Evolutionary conservation across 2,113 vertebrate species (phyloP), one percentile per base, ranked within the genome.

Genomic region (Nerophis ophidion): DNA sequence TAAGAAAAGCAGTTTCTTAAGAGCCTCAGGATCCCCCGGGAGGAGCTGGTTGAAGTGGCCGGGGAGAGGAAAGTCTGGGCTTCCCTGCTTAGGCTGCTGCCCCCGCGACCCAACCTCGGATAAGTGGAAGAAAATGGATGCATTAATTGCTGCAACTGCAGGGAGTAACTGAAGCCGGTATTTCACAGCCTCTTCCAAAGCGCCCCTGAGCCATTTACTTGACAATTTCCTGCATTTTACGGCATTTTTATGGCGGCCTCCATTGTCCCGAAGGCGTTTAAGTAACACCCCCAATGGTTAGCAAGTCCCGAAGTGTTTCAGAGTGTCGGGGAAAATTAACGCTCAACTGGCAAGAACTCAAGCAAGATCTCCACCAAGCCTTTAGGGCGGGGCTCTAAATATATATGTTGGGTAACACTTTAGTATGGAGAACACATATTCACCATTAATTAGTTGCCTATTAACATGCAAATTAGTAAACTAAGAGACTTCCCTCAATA

Each of bases 151-250:
- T 57, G 4, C 6, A 57, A 57, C 55, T 5, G 11, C 57, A 36
- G 48, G 48, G 3, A 56, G 38, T 35, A 42, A 52, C 45, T 12
- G 12, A 47, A 53, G 36, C 48, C 16, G 17, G 40, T 6, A 42
- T 52, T 71, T 57, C 40, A 3, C 48, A 68, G 19, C 67, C 15
- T 44, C 55, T 17, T 36, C 60, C 44, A 14, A 54, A 61, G 19
- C 48, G 67, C 35, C 48, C 42, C n/a, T n/a, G 60, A 77, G 58
- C 50, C 64, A 63, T 61, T 26, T 61, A 68, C 70, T 54, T 74
- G 74, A 74, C 77, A 42, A 77, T 70, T n/a, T 86, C 81, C 81
- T 81, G 71, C 50, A 63, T 52, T 84, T 85, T 81, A 81, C 61
- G 17, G 61, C 54, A 11, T 50, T 70, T 84, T 84, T 82, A 86